Percentiles rank a stretch among this genome's conserved stretches.
These are phyloP conservation scores for Theodoxus fluviatilis DNA, from an alignment of 2,888 invertebrate species.

Conservation along the genomic window DNA sequence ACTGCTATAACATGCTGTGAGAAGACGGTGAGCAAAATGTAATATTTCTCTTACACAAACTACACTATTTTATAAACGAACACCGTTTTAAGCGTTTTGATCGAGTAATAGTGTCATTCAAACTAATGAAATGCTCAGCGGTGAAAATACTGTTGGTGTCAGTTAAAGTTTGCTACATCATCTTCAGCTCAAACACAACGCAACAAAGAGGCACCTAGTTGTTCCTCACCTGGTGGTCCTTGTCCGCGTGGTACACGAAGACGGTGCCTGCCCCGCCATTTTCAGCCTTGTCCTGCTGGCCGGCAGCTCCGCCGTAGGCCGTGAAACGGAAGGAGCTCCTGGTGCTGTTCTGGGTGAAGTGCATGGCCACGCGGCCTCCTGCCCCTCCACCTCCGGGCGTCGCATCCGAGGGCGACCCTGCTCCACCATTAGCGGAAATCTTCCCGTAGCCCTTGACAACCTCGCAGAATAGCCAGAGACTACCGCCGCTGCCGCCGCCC, in stretches of 20 bases:
- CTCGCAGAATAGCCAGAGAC: constrained; percentile 49
- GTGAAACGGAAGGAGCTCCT: constrained; percentile 45
- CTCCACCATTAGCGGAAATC: constrained; percentile 47
- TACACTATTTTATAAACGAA: too few species aligned
- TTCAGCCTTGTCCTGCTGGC: constrained; percentile 32
- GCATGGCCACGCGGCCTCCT: constrained; percentile 50
- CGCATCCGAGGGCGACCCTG: constrained; percentile 30
- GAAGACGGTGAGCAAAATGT: too few species aligned
- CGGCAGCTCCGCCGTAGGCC: constrained; percentile 29
- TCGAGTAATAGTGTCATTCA: too few species aligned
- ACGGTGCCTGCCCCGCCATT: constrained; percentile 51
- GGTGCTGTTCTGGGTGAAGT: constrained; percentile 46
- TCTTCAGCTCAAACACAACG: too few species aligned
- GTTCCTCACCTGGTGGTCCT: too few species aligned
- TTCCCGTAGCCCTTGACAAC: constrained; percentile 47
- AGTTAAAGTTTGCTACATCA: too few species aligned
- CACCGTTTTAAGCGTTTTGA: too few species aligned
- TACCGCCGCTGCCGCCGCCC: constrained; percentile 52
- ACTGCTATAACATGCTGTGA: too few species aligned
- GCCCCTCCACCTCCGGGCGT: constrained; percentile 48
- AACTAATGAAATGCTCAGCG: too few species aligned
- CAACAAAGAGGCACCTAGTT: too few species aligned
- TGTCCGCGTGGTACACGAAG: constrained; percentile 43
- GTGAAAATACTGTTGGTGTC: too few species aligned
- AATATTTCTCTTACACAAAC: too few species aligned